These are phyloP conservation scores for Neolamprologus fasciatus DNA, from an alignment of 2,113 vertebrate species.

Conservation along the genomic window DNA sequence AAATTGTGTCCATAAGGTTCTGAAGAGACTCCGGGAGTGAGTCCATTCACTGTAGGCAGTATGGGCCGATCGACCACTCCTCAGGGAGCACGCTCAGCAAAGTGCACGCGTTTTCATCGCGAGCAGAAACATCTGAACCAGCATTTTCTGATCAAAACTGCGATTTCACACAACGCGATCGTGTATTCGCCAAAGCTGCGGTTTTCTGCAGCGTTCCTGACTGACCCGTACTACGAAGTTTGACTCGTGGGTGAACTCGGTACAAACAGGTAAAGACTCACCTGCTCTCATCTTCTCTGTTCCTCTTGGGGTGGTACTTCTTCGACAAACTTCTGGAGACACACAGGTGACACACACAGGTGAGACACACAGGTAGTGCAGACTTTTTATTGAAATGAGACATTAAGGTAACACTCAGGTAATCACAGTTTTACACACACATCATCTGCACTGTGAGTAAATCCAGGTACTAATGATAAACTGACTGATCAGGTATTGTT, in stretches of 20 bases:
- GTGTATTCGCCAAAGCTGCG: neutral
- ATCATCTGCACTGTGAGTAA: neutral
- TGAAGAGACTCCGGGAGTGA: neutral
- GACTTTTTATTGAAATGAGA: neutral
- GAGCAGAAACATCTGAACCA: neutral
- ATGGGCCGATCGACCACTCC: neutral
- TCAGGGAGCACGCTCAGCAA: neutral
- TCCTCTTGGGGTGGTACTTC: conserved; percentile 95
- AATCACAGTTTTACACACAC: neutral
- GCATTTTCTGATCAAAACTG: neutral
- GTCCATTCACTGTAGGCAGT: neutral
- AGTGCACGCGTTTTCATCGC: neutral
- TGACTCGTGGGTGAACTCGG: neutral
- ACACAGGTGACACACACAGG: neutral
- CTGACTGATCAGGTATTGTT: neutral
- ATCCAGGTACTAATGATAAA: neutral
- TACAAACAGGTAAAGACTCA: conserved; percentile 43
- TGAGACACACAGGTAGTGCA: neutral
- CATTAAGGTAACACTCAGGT: neutral
- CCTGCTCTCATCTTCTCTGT: conserved; percentile 93
- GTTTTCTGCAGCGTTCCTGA: neutral
- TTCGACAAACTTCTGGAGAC: conserved; percentile 86
- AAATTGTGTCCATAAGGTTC: neutral
- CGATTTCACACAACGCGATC: neutral
- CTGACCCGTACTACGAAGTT: neutral